Evolutionary conservation across 2,888 invertebrate genomes (phyloP).

Genomic region (Zonitis immaculata): DNA sequence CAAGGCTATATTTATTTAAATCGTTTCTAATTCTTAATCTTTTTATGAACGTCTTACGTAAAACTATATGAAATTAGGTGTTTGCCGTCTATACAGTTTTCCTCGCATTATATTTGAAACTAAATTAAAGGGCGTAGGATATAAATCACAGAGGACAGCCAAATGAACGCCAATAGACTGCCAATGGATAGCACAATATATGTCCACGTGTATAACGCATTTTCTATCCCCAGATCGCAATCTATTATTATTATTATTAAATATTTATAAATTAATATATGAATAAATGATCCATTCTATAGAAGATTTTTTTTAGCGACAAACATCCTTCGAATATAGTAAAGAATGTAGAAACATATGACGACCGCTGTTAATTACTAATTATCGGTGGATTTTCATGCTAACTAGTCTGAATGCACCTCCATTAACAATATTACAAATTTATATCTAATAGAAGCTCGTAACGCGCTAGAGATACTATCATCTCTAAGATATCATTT

Average conservation of each 20-base stretch:
- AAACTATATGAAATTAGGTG: slow-evolving; percentile 19
- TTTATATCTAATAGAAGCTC: slow-evolving; percentile 11
- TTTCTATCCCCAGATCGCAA: background rate
- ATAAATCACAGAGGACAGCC: slow-evolving; percentile 16
- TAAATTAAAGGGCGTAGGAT: slow-evolving; percentile 16
- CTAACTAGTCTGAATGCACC: slow-evolving; percentile 4
- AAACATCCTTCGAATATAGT: slow-evolving; percentile 13
- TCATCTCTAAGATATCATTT: background rate
- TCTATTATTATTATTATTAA: background rate
- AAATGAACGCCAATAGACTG: slow-evolving; percentile 16
- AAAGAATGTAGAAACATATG: slow-evolving; percentile 10
- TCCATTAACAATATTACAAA: slow-evolving; percentile 16
- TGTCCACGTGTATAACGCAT: background rate
- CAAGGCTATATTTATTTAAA: slow-evolving; percentile 21
- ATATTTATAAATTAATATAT: background rate
- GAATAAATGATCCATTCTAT: too few relatives aligned
- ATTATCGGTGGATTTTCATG: slow-evolving; percentile 7
- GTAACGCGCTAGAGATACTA: background rate
- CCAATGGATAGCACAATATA: background rate
- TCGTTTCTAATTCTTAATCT: slow-evolving; percentile 19
- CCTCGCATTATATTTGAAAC: slow-evolving; percentile 7
- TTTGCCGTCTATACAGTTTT: slow-evolving; percentile 9
- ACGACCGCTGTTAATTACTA: slow-evolving; percentile 13
- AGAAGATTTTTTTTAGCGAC: slow-evolving; percentile 8
- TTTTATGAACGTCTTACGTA: slow-evolving; percentile 18